Evolutionary conservation across 2,797 vertebrate species (phyloP).

Genomic region (Gobio occitaniae): DNA sequence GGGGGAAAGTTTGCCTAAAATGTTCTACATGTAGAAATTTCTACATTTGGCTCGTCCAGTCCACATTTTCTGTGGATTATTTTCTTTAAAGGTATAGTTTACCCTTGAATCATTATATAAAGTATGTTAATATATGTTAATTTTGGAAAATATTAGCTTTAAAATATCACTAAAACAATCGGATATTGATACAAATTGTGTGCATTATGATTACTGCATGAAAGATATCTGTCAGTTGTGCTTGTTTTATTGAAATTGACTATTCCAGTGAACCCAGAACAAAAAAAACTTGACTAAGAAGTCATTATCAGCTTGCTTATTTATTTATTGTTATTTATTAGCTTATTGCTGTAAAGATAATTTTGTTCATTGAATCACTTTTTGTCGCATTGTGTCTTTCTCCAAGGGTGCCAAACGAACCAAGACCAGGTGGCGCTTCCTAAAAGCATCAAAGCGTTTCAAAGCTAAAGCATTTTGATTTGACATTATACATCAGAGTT

Average conservation of each 20-base stretch:
- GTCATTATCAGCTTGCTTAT: neutral
- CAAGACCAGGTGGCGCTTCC: neutral
- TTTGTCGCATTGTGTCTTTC: neutral
- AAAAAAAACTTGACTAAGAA: neutral
- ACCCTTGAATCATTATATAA: neutral
- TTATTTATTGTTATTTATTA: neutral
- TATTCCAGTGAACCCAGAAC: neutral
- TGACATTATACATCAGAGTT: conserved; percentile 1
- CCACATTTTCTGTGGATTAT: neutral
- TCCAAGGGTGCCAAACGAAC: neutral
- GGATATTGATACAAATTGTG: too few relatives aligned
- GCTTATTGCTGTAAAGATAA: neutral
- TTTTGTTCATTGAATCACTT: neutral
- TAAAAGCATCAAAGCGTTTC: neutral
- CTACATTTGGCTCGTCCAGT: neutral
- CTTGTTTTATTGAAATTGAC: neutral
- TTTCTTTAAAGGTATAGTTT: neutral
- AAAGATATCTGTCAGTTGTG: neutral
- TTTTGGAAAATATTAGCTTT: neutral
- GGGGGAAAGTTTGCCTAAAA: neutral
- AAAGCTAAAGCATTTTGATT: neutral
- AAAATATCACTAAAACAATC: neutral
- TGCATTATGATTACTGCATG: neutral
- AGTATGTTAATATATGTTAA: neutral
- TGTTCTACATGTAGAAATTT: neutral